Evolutionary conservation across 1,140 invertebrate genomes (phyloP).

Genomic region (Coboldia fuscipes): DNA sequence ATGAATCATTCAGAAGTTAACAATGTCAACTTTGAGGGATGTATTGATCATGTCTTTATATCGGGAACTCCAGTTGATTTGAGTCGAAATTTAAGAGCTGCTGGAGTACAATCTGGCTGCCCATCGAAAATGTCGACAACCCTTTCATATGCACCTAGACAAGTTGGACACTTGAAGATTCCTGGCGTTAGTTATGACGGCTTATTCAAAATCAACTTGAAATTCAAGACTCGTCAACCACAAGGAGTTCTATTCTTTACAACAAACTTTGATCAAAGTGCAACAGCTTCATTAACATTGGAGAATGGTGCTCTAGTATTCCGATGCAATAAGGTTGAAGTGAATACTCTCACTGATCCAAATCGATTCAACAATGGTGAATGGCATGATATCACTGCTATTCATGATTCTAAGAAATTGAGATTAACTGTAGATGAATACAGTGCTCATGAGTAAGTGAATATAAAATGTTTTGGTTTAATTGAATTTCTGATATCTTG

Average conservation of each 20-base stretch:
- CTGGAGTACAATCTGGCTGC: constrained; percentile 68
- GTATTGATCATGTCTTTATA: constrained; percentile 67
- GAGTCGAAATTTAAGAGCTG: constrained; percentile 48
- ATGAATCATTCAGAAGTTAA: constrained; percentile 41
- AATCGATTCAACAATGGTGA: constrained; percentile 63
- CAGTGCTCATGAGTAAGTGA: constrained; percentile 34
- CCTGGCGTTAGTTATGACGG: constrained; percentile 31
- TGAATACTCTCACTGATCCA: constrained; percentile 31
- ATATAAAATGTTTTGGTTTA: not conserved
- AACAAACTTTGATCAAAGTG: constrained; percentile 34
- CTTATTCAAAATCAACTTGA: constrained; percentile 56
- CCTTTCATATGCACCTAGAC: constrained; percentile 22
- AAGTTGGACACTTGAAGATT: constrained; percentile 40
- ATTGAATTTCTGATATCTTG: constrained; percentile 2
- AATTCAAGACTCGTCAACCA: constrained; percentile 62
- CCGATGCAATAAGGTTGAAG: constrained; percentile 37
- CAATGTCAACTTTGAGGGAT: constrained; percentile 74
- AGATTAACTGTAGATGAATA: constrained; percentile 70
- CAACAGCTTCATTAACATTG: constrained; percentile 42
- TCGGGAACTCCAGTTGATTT: constrained; percentile 54
- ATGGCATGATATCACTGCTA: constrained; percentile 84
- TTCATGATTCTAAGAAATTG: constrained; percentile 36
- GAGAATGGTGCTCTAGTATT: constrained; percentile 45
- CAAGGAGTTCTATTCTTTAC: constrained; percentile 63
- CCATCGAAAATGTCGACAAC: constrained; percentile 33